Evolutionary conservation across 2,888 invertebrate species (phyloP), one percentile per base, ranked within the genome.

Genomic region (Strigamia crassipes): DNA sequence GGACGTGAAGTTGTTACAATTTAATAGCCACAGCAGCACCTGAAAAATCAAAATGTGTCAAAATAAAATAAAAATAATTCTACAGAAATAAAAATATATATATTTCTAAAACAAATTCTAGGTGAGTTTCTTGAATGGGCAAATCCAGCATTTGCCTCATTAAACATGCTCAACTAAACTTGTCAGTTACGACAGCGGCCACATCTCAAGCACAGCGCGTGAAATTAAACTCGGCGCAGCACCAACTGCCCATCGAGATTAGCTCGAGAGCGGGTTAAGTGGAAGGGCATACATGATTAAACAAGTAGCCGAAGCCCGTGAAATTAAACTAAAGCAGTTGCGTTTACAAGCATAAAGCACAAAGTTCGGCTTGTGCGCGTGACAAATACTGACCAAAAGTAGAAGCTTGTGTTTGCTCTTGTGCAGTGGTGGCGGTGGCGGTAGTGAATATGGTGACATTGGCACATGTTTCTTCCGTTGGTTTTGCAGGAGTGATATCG

Each of bases 371-470:
- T 9, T 27, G 73, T 73, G 73, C 6, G 27, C 27, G 73, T 23
- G 73, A 31, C 73, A 80, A 38, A 61, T 77, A 82, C 82, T 82
- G 82, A 82, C 82, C 82, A 82, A 81, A 81, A 77, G 61, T 56
- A 73, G 82, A 81, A 81, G 82, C 31, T 73, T 73, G 73, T 73
- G 73, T 31, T 73, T 73, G 73, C 73, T 73, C 73, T 73, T 73
- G 73, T 73, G 73, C 73, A 73, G 31, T 73, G 73, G 73, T 13
- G 73, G 73, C 27, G 73, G 73, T 31, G 73, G 82, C 46, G 79
- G 81, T 77, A 51, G 81, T 34, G 38, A 78, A n/a, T 18, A 18
- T 38, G 38, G 56, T 66, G 34, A 61, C 23, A 34, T 27, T 81
- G 66, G 81, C 38, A 31, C 31, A 34, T 31, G 80, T 18, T 42